Conservation (phyloP, 1,140 invertebrate species). For the Microplitis demolitor region DNA sequence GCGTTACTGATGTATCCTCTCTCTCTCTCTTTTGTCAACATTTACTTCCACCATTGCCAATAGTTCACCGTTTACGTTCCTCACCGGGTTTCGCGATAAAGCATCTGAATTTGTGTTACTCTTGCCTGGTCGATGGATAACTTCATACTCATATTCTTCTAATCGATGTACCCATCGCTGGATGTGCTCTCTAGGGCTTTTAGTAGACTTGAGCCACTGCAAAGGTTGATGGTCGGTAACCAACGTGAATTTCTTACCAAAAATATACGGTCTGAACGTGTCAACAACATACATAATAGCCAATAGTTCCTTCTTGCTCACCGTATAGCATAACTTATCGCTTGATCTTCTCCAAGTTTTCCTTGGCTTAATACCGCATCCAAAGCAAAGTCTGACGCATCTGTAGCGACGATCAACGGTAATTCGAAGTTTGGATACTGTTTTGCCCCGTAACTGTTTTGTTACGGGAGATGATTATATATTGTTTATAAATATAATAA, state of each 20-base stretch:
- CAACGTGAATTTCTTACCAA: background rate
- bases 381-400: conserved; percentile 30
- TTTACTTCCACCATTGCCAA: background rate
- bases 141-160: conserved; percentile 9
- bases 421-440: conserved; percentile 37
- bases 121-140: conserved; percentile 42
- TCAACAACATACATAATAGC: conserved; percentile 52
- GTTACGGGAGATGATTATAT: too few relatives aligned
- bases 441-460: too few relatives aligned
- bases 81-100: conserved; percentile 26
- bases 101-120: conserved; percentile 50
- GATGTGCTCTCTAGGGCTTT: conserved; percentile 36
- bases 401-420: conserved; percentile 34
- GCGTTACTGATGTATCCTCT: background rate
- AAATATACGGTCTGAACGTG: conserved; percentile 57
- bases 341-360: conserved; percentile 28
- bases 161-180: conserved; percentile 61
- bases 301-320: conserved; percentile 42
- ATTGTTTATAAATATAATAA: too few relatives aligned
- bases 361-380: conserved; percentile 33
- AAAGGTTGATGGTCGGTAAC: too few relatives aligned
- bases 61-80: background rate
- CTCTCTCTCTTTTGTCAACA: too few relatives aligned
- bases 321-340: conserved; percentile 33
- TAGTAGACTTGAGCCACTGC: too few relatives aligned